Base-by-base conservation (phyloP, 1,140 invertebrate species). In the Ganaspis sp. region DNA sequence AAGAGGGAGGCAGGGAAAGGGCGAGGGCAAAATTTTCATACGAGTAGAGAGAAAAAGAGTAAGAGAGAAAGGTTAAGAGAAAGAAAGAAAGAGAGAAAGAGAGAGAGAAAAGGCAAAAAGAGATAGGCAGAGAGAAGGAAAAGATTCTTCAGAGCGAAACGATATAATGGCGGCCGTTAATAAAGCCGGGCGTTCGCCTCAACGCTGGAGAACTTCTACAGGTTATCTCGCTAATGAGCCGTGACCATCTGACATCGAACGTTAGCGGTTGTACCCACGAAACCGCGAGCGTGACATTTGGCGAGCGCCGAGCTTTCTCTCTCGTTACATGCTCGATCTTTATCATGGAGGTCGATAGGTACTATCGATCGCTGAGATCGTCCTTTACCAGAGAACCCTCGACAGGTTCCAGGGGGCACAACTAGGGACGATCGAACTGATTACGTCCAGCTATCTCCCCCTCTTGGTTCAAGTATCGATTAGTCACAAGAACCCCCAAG, bases 201-300 rank as follows among this genome's bases (percentile, higher is more conserved):
- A 45, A 64, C 71, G 80, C 69, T 75, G 78, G 54, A 58, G 76
- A 81, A 78, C 73, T 84, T 70, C 75, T 75, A 76, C 58, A 74
- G 40, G 81, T 86, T 87, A 87, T 87, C 86, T 85, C 79, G 72
- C 80, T 86, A 87, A 87, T 86, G 86, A 86, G 86, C 81, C 86
- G 76, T 86, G 84, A 86, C 84, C 85, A 86, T 87, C 85, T 83
- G 83, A 85, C 83, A 82, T 79, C 77, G 75, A 45, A 73, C 69
- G 78, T 76, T 75, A 70, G 73, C 71, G 75, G 76, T 78, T 72
- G 72, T 75, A 74, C 21, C 75, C 69, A 77, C 76, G 73, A 75
- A 79, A 79, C 73, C 58, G 54, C 72, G 70, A 69, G 69, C 76
- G 79, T 76, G 78, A 83, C 82, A 80, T 79, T 83, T 80, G 75